Base-by-base conservation (phyloP, 1,140 invertebrate species). In the Brevipalpus yothersi region DNA sequence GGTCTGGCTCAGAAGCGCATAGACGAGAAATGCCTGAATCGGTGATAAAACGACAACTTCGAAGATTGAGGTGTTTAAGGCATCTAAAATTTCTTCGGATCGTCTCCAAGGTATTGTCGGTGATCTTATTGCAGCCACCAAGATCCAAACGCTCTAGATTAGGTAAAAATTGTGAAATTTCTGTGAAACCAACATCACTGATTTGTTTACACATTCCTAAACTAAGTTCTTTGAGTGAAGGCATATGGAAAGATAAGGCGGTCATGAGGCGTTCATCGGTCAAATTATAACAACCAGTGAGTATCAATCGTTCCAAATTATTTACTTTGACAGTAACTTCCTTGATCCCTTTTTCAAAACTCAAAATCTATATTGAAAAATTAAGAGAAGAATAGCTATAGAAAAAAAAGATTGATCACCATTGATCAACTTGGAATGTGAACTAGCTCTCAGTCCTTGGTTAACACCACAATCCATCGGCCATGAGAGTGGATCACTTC, bases 161-260 rank as follows among this genome's bases (percentile, higher is more conserved):
- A 70, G 82, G 82, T n/a, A 91, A 71, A 66, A 79, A 80, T 67
- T 87, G 81, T 4, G 85, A 82, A 68, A 93, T 90, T 65, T 80
- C 75, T 10, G 80, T 79, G 5, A 93, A 74, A 39, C 84, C 83
- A 1, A 78, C 79, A 70, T 94, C 89, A 0, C 86, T 88, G 19
- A 94, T 81, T 73, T 92, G 88, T 72, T 95, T 95, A 73, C 91
- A 95, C 53, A 94, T 74, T 5, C 85, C 89, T 12, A 95, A 75
- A 69, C 94, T 86, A 42, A 94, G 75, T 59, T 81, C 76, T 53
- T 80, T 83, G 2, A 94, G 73, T 15, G 79, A 77, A 23, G 80
- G 78, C 58, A 82, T 72, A 8, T 64, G 56, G 12, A 60, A 53
- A 7, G 42, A n/a, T 66, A 93, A 82, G 0, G 86, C 87, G 64